Evolutionary conservation across 2,888 invertebrate genomes (phyloP).

Genomic region (Lutraria lutraria): DNA sequence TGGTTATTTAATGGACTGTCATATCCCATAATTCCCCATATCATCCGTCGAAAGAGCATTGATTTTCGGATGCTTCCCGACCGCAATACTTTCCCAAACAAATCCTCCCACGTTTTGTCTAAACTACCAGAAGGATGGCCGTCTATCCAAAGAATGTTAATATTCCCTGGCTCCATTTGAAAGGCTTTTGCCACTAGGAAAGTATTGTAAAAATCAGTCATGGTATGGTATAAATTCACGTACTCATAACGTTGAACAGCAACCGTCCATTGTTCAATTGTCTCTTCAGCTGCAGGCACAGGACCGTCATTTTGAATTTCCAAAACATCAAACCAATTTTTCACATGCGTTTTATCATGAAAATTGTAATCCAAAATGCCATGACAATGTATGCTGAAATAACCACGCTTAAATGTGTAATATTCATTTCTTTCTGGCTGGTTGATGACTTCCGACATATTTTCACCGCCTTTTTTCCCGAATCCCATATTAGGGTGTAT

Average conservation of each 20-base stretch:
- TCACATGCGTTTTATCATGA: slow-evolving; percentile 65
- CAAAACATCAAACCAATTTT: slow-evolving; percentile 61
- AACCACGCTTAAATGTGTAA: slow-evolving; percentile 69
- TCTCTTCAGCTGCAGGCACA: neutral
- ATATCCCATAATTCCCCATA: slow-evolving; percentile 84
- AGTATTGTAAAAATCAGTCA: slow-evolving; percentile 83
- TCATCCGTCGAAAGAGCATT: slow-evolving; percentile 72
- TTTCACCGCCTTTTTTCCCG: slow-evolving; percentile 74
- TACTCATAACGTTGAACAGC: slow-evolving; percentile 82
- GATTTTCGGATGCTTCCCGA: slow-evolving; percentile 73
- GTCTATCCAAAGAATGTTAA: slow-evolving; percentile 83
- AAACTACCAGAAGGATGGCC: slow-evolving; percentile 84
- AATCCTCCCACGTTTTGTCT: slow-evolving; percentile 81
- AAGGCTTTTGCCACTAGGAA: slow-evolving; percentile 77
- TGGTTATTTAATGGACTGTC: slow-evolving; percentile 81
- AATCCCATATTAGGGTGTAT: slow-evolving; percentile 67
- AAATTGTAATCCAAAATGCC: slow-evolving; percentile 51
- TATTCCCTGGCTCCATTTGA: slow-evolving; percentile 68
- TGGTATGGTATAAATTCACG: slow-evolving; percentile 83
- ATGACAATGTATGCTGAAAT: slow-evolving; percentile 73
- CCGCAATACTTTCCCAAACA: slow-evolving; percentile 81
- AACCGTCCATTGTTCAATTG: slow-evolving; percentile 63
- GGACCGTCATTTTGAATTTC: neutral
- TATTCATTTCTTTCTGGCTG: slow-evolving; percentile 77
- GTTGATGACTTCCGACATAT: slow-evolving; percentile 72